These are phyloP conservation scores for Drosophila lutescens DNA, from an alignment of 2,888 invertebrate genomes.

Conservation along the genomic window DNA sequence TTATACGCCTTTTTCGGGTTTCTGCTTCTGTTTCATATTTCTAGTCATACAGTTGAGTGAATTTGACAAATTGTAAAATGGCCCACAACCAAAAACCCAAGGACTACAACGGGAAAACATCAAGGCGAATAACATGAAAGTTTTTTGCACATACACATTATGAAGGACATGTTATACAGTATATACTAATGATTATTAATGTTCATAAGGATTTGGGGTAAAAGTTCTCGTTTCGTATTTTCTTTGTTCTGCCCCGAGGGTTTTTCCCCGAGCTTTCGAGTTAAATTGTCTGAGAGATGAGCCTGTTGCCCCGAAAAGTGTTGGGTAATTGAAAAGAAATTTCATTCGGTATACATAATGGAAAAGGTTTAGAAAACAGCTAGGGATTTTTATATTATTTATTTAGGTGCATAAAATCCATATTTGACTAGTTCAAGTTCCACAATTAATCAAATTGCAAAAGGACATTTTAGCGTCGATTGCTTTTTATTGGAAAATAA, in stretches of 20 bases:
- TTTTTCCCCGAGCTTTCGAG: slow-evolving; percentile 2
- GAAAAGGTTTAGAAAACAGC: not conserved
- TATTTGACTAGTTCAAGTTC: too few relatives aligned
- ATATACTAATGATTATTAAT: slow-evolving; percentile 74
- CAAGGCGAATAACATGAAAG: slow-evolving; percentile 8
- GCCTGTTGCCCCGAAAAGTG: slow-evolving; percentile 47
- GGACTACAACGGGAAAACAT: slow-evolving; percentile 11
- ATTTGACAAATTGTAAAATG: slow-evolving; percentile 76
- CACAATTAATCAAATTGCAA: not conserved
- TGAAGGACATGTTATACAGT: slow-evolving; percentile 21
- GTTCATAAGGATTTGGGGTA: slow-evolving; percentile 66
- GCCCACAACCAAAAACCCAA: slow-evolving; percentile 36
- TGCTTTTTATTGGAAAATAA: slow-evolving; percentile 24
- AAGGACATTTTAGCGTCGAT: slow-evolving; percentile 2
- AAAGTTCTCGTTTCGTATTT: slow-evolving; percentile 38
- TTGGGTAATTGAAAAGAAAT: slow-evolving; percentile 59
- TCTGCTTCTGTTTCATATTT: slow-evolving; percentile 50
- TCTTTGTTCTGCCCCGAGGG: slow-evolving; percentile 20
- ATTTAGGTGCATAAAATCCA: too few relatives aligned
- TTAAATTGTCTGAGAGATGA: slow-evolving; percentile 58
- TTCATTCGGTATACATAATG: slow-evolving; percentile 10
- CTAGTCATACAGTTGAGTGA: slow-evolving; percentile 68
- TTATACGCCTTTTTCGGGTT: slow-evolving; percentile 38
- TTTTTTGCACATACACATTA: slow-evolving; percentile 33
- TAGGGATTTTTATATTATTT: too few relatives aligned